phyloP scores from a whole-genome alignment of 1,140 invertebrate genomes.

The Chelonus insularis region DNA sequence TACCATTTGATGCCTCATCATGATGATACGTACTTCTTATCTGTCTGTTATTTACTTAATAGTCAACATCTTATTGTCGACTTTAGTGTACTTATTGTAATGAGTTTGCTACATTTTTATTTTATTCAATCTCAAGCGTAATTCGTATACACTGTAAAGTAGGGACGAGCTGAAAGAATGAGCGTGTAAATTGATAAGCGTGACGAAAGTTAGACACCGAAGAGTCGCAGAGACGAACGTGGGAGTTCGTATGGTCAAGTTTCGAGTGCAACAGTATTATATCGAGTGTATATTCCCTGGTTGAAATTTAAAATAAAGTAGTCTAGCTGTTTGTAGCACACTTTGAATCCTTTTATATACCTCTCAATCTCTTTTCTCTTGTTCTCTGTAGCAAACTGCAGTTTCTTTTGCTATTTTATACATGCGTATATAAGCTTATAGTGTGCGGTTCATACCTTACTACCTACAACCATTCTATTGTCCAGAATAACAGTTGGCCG shows the following conservation, averaged over 20 bases:
- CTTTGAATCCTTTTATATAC: neutral
- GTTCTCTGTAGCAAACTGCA: too few relatives aligned
- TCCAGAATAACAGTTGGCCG: constrained; percentile 37
- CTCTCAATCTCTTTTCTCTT: neutral
- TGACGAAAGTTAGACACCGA: constrained; percentile 23
- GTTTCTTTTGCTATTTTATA: too few relatives aligned
- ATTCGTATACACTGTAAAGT: neutral
- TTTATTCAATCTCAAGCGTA: neutral
- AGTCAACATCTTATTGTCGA: too few relatives aligned
- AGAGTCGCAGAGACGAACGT: constrained; percentile 9
- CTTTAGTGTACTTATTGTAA: too few relatives aligned
- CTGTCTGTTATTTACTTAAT: too few relatives aligned
- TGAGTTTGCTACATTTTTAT: too few relatives aligned
- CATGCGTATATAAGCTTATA: too few relatives aligned
- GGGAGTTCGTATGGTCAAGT: constrained; percentile 19
- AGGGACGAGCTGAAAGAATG: too few relatives aligned
- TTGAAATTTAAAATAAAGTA: too few relatives aligned
- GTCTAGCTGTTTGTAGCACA: neutral
- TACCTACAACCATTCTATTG: constrained; percentile 30
- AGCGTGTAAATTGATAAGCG: constrained; percentile 24
- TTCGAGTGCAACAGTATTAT: constrained; percentile 12
- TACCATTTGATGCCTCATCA: too few relatives aligned
- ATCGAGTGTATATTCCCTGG: constrained; percentile 3
- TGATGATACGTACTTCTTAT: too few relatives aligned
- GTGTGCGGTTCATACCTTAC: constrained; percentile 25